Evolutionary conservation across 2,113 vertebrate species (phyloP), one percentile per base, ranked within the genome.

Genomic region (Felis chaus): DNA sequence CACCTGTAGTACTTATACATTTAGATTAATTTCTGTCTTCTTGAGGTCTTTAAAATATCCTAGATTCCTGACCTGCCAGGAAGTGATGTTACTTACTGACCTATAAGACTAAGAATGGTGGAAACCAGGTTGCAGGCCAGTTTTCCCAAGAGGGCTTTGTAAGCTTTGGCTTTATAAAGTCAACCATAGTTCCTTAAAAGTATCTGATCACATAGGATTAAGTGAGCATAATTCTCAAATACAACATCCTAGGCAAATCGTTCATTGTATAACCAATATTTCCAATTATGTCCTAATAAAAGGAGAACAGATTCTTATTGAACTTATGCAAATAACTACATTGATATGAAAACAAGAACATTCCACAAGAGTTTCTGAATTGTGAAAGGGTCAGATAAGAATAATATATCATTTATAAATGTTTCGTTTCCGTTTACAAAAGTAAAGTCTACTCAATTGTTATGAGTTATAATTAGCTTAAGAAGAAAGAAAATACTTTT

Each of bases 81-180:
- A 76, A 53, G 13, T 63, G 10, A 88, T 45, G 36, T 80, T 94
- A n/a, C 25, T 48, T 69, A 84, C 5, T 78, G 50, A 83, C 50
- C 13, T 94, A 23, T 31, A 82, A 91, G 48, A 8, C 66, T 65
- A 15, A 96, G 69, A 83, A 65, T 23, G 1, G 14, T 96, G 27
- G 50, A 33, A 92, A 36, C 18, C 45, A 80, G 31, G 19, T 79
- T 84, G 9, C 81, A 61, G 31, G 27, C n/a, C n/a, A 68, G 14
- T 83, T 92, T 94, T 89, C 69, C 31, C 45, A 84, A 87, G 10
- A 81, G 10, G 27, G 14, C 27, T 31, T 63, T 92, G 50, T 57
- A 92, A 92, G 15, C 8, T 71, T 76, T 95, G 69, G 12, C 27
- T 97, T 87, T 29, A 39, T 97, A 78, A 84, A 80, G 41, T 89